Percentiles rank a stretch among this genome's conserved stretches.
Evolutionary conservation across 1,140 invertebrate species (phyloP).

Genomic region (Calephelis nemesis): DNA sequence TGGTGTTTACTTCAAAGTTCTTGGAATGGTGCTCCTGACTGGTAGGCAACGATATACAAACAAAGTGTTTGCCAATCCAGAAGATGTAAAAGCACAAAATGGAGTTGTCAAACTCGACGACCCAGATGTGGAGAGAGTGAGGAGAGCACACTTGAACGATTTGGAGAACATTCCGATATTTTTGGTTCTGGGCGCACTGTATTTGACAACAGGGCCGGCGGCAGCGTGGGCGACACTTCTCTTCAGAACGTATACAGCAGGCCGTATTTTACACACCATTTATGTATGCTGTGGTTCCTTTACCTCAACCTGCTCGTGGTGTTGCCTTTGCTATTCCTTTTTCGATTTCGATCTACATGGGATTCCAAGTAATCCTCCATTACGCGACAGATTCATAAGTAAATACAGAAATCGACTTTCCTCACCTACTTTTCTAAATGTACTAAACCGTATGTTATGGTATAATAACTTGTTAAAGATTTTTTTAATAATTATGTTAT

Average conservation of each 20-base stretch:
- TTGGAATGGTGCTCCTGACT: constrained; percentile 77
- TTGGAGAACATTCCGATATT: constrained; percentile 87
- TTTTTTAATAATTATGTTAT: no score
- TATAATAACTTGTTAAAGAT: no score
- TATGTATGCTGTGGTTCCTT: constrained; percentile 79
- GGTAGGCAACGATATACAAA: constrained; percentile 64
- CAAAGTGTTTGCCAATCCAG: constrained; percentile 62
- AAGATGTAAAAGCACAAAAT: constrained; percentile 57
- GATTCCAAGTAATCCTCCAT: constrained; percentile 45
- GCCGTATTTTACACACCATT: constrained; percentile 84
- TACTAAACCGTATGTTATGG: no score
- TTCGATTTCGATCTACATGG: constrained; percentile 57
- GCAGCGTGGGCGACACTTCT: constrained; percentile 75
- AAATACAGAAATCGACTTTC: no score
- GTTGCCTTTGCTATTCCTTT: constrained; percentile 49
- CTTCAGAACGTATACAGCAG: constrained; percentile 81
- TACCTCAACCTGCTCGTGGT: constrained; percentile 53
- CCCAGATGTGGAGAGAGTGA: constrained; percentile 77
- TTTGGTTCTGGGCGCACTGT: constrained; percentile 82
- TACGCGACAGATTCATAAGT: constrained; percentile 48
- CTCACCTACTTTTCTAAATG: no score
- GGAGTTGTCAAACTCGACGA: constrained; percentile 72
- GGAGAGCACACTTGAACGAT: constrained; percentile 86
- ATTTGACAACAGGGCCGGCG: constrained; percentile 81
- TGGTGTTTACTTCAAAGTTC: constrained; percentile 78